These are phyloP conservation scores for Sparus aurata DNA, from an alignment of 2,797 vertebrate species.

Conservation along the genomic window DNA sequence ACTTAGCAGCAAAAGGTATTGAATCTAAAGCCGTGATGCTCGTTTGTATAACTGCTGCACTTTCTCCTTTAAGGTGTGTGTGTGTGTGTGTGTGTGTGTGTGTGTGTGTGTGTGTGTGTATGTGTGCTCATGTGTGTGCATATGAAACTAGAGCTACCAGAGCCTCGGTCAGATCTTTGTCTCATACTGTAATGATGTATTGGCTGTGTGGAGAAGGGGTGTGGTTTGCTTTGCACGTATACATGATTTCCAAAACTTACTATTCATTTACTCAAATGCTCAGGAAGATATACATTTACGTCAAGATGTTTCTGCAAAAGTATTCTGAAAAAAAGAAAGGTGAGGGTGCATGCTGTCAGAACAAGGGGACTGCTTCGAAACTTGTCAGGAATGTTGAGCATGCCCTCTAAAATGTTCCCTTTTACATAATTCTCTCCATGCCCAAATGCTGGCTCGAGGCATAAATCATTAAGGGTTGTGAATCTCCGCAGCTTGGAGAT, in stretches of 20 bases:
- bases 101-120: too few species aligned
- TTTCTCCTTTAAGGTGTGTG: conserved; percentile 55
- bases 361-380: not conserved
- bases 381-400: not conserved
- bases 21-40: conserved; percentile 35
- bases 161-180: conserved; percentile 14
- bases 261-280: not conserved
- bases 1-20: conserved; percentile 63
- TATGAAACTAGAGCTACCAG: conserved; percentile 19
- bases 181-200: not conserved
- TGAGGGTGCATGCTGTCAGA: not conserved
- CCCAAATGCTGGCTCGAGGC: conserved; percentile 24
- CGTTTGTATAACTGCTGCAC: conserved; percentile 45
- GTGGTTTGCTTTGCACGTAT: conserved; percentile 10
- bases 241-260: not conserved
- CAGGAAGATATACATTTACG: not conserved
- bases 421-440: conserved; percentile 18
- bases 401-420: not conserved
- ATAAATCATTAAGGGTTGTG: conserved; percentile 47
- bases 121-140: conserved; percentile 7
- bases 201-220: conserved; percentile 6
- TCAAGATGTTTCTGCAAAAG: not conserved
- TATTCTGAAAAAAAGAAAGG: not conserved
- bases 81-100: conserved; percentile 31
- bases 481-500: conserved; percentile 39